Conservation (phyloP, 2,113 vertebrate species). For the Periophthalmus modestus region DNA sequence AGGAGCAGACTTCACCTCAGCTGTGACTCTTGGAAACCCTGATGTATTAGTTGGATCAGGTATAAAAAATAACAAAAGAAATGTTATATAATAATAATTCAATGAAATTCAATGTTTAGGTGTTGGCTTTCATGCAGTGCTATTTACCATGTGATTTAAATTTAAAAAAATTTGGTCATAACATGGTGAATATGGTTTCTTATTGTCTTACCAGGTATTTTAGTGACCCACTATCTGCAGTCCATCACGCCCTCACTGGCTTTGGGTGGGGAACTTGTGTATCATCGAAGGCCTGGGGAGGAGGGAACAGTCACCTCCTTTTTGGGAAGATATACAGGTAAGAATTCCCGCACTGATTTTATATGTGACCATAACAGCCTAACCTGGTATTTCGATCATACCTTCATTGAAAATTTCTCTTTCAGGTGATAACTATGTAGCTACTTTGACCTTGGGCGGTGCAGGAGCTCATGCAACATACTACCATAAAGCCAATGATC, state of each 20-base stretch:
- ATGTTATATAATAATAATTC: too few species aligned
- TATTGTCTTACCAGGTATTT: constrained; percentile 75
- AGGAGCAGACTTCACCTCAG: constrained; percentile 85
- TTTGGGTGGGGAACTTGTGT: constrained; percentile 88
- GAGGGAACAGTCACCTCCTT: constrained; percentile 87
- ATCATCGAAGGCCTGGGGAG: constrained; percentile 87
- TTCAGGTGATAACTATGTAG: constrained; percentile 84
- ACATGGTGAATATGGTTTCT: background rate
- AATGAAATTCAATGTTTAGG: background rate
- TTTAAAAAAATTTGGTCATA: background rate
- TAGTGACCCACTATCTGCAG: constrained; percentile 88
- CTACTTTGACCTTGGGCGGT: constrained; percentile 85
- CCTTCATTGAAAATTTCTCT: background rate
- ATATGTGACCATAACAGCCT: background rate
- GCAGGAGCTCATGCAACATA: constrained; percentile 88
- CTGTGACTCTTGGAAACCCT: constrained; percentile 88
- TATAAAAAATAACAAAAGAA: constrained; percentile 47
- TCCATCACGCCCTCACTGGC: constrained; percentile 84
- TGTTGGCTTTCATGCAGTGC: background rate
- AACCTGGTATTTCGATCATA: background rate
- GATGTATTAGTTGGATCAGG: constrained; percentile 87
- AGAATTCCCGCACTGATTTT: background rate
- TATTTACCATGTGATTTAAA: background rate
- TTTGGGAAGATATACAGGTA: constrained; percentile 87
- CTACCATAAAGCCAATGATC: constrained; percentile 91